Base-by-base conservation (phyloP, 2,797 vertebrate genomes). In the Mycteria americana region DNA sequence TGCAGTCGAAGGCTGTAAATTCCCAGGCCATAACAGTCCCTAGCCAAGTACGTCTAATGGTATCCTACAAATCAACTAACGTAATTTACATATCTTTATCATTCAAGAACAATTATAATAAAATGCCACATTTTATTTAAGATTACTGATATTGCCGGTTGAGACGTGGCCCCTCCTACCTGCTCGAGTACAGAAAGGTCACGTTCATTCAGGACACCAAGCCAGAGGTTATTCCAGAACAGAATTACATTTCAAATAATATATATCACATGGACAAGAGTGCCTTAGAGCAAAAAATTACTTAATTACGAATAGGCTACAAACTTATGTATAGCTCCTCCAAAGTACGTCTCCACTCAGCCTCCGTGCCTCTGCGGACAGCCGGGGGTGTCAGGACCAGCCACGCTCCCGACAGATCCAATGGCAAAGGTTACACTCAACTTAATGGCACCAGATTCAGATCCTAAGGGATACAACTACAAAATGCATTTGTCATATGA, bases 221-320 rank as follows among this genome's bases (percentile, higher is more conserved):
- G 79, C 43, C 90, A 92, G 50, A 75, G 50, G 33, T 80, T 79
- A 37, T 87, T 88, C 63, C 77, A 91, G 79, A 97, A 89, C 45
- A 94, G 78, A 92, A 95, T 60, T 72, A 62, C 9, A 4, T 81
- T 76, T 86, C 89, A 89, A 96, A 96, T 86, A 91, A 89, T 84
- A 93, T 35, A 64, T 88, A 95, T 90, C 87, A 85, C 78, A 85
- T 21, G 77, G 81, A 95, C 74, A 95, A 89, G 62, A 91, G 86
- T 91, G 91, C 75, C 97, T 85, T 53, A 64, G 82, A 96, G 85
- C 63, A 96, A 96, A 96, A 96, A 95, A 80, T 77, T 68, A 92
- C 74, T 90, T 80, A 89, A 95, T 93, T 97, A 92, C 22, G n/a
- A 88, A 59, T 50, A 92, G 65, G 84, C 78, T 83, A 70, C 56